Conservation (phyloP, 2,888 invertebrate genomes). For the Leucozona laternaria region DNA sequence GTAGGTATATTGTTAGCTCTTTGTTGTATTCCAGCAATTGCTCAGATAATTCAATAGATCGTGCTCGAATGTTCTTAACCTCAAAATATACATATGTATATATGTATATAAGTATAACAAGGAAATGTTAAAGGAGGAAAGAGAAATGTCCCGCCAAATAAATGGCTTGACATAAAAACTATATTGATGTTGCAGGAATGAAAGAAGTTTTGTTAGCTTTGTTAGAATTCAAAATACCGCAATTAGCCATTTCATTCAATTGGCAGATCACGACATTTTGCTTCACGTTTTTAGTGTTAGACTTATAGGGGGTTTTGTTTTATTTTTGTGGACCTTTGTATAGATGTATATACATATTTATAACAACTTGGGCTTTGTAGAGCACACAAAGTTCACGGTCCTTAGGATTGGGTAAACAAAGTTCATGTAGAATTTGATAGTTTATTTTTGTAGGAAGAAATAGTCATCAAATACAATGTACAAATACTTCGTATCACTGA, state of each 20-base stretch:
- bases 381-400: conserved; percentile 30
- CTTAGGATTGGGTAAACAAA: conserved; percentile 13
- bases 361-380: not conserved
- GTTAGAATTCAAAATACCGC: conserved; percentile 32
- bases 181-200: conserved; percentile 14
- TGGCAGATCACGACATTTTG: conserved; percentile 55
- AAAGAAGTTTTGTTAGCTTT: conserved; percentile 19
- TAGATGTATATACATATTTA: not conserved
- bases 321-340: not conserved
- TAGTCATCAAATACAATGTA: too few species aligned
- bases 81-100: too few species aligned
- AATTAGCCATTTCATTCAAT: conserved; percentile 64
- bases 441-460: not conserved
- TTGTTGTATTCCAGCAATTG: conserved; percentile 16
- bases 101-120: too few species aligned
- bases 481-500: too few species aligned
- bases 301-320: not conserved
- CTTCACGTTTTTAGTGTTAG: conserved; percentile 56
- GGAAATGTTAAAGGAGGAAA: conserved; percentile 14
- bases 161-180: conserved; percentile 9
- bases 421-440: conserved; percentile 19
- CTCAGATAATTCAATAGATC: conserved; percentile 27
- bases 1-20: not conserved
- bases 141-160: conserved; percentile 28
- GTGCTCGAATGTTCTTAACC: conserved; percentile 23